These are phyloP conservation scores for Osmerus eperlanus DNA, from an alignment of 2,113 vertebrate genomes.

Conservation along the genomic window DNA sequence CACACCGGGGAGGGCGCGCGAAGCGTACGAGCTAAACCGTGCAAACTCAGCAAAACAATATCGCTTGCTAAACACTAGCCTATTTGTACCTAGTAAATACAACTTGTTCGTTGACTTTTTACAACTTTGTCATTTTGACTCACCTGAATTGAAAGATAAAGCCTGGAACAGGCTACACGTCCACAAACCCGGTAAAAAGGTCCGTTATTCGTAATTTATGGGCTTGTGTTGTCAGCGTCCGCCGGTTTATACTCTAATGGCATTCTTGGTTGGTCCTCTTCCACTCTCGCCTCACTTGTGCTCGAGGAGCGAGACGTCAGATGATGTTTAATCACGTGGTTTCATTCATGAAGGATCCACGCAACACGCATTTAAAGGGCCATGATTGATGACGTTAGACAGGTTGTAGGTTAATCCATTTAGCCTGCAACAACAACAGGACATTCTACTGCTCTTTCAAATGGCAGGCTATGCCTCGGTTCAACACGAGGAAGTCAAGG, in stretches of 20 bases:
- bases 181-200: too few species aligned
- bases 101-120: neutral
- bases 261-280: slow-evolving; percentile 63
- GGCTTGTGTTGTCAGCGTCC: too few species aligned
- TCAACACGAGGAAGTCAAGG: too few species aligned
- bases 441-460: too few species aligned
- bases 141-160: too few species aligned
- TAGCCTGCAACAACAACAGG: too few species aligned
- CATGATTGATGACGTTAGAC: slow-evolving; percentile 24
- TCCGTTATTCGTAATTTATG: too few species aligned
- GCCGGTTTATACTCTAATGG: too few species aligned
- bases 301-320: slow-evolving; percentile 79
- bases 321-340: slow-evolving; percentile 93
- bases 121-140: too few species aligned
- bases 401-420: too few species aligned
- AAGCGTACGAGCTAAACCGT: slow-evolving; percentile 16
- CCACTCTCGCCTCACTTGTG: slow-evolving; percentile 66
- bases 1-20: slow-evolving; percentile 27
- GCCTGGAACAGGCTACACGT: too few species aligned
- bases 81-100: neutral
- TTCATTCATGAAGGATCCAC: slow-evolving; percentile 91
- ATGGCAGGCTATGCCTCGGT: too few species aligned
- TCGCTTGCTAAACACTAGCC: neutral
- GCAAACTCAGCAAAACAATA: slow-evolving; percentile 73
- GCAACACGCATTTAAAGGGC: slow-evolving; percentile 73